Evolutionary conservation across 2,113 vertebrate genomes (phyloP), one percentile per base, ranked within the genome.

Genomic region (Gobiocypris rarus): DNA sequence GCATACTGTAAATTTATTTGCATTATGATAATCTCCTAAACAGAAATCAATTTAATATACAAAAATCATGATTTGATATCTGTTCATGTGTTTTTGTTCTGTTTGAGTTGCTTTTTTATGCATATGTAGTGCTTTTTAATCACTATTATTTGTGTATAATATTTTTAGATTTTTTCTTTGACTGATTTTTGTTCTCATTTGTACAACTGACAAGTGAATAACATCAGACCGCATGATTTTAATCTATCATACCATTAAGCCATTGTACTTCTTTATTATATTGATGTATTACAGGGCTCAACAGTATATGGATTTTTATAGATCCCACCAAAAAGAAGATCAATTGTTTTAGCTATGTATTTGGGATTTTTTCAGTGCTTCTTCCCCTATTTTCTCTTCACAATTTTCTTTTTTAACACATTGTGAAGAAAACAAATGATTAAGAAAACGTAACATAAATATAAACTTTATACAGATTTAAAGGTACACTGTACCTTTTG

Each of bases 1-100:
- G 7, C 71, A 28, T 52, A 52, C 24, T 63, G n/a, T 80, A 80
- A 24, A 65, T 80, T 75, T 75, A 17, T 17, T 31, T 80, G n/a
- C 54, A 41, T 43, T 9, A 73, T 71, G 13, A 1, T 45, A 19
- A 52, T 75, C 26, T 54, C 26, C 10, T 75, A 75, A 17, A 15
- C 13, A 58, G 22, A 78, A 78, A 17, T 61, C 54, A 43, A 8
- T 28, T n/a, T 45, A 41, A 17, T 48, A 48, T 59, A 38, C 14
- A 59, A 26, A 28, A 50, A 48, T 31, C n/a, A 28, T 52, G 24
- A 75, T 56, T 34, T 9, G 11, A 50, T 28, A 50, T 26, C 5
- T 4, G 6, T 17, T 48, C 14, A 24, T 73, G 34, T 38, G 19
- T 74, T 50, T 71, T 74, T 26, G n/a, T 28, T 56, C 5, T 54